These are phyloP conservation scores for Allobates femoralis DNA, from an alignment of 2,797 vertebrate species.

Conservation along the genomic window DNA sequence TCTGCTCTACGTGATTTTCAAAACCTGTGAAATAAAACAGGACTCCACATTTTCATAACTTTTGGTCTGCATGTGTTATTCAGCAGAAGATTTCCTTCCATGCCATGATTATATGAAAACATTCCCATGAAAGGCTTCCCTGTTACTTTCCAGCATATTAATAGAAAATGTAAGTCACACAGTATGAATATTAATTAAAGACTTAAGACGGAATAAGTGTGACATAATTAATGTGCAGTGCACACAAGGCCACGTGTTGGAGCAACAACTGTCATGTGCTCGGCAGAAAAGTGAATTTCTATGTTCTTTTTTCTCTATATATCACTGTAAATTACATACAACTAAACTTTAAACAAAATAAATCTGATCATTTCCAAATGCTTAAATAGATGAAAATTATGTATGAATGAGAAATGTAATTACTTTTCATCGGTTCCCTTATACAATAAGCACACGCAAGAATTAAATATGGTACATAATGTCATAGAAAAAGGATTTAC, in stretches of 20 bases:
- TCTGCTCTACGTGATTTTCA: slow-evolving; percentile 9
- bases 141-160: slow-evolving; percentile 60
- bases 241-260: slow-evolving; percentile 26
- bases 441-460: background rate
- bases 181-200: slow-evolving; percentile 64
- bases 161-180: slow-evolving; percentile 63
- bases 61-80: slow-evolving; percentile 59
- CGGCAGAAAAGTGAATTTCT: background rate
- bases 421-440: too few species aligned
- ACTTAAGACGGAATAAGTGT: slow-evolving; percentile 60
- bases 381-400: background rate
- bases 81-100: slow-evolving; percentile 61
- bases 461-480: background rate
- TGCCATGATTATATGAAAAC: slow-evolving; percentile 59
- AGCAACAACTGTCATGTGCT: slow-evolving; percentile 23
- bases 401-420: background rate
- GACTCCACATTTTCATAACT: slow-evolving; percentile 43
- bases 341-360: background rate
- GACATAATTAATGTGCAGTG: slow-evolving; percentile 49
- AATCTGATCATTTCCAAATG: background rate
- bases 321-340: background rate
- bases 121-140: slow-evolving; percentile 60
- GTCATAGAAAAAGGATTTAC: background rate
- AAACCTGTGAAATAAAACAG: slow-evolving; percentile 53
- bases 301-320: background rate